Conservation (phyloP, 1,140 invertebrate species). For the Portunus trituberculatus region DNA sequence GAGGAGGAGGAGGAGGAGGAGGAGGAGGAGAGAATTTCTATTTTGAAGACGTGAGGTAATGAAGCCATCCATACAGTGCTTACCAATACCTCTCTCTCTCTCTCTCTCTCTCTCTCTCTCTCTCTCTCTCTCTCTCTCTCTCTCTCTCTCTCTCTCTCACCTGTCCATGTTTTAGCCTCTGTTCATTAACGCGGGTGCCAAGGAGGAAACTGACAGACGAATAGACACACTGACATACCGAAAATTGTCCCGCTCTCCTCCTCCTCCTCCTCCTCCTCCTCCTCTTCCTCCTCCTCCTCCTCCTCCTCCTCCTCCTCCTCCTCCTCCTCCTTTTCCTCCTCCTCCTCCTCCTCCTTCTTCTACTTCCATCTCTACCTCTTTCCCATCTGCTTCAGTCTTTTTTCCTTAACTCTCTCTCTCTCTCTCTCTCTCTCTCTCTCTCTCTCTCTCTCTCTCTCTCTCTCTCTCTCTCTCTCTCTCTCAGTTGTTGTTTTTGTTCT, state of each 20-base stretch:
- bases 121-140: constrained; percentile 20
- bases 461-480: too few species aligned
- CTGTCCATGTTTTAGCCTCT: neutral
- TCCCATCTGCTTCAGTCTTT: too few species aligned
- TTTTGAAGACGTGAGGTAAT: too few species aligned
- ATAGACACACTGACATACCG: neutral
- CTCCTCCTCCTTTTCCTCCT: neutral
- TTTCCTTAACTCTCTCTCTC: too few species aligned
- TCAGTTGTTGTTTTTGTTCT: too few species aligned
- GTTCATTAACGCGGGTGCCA: neutral
- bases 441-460: too few species aligned
- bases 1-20: neutral
- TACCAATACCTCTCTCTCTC: neutral
- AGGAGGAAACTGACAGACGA: neutral
- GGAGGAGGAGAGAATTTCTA: neutral
- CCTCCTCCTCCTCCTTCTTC: neutral
- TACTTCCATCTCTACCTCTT: too few species aligned
- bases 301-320: neutral
- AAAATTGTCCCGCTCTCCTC: neutral
- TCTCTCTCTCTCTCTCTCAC: constrained; percentile 20
- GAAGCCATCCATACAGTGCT: neutral
- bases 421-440: too few species aligned
- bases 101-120: constrained; percentile 20
- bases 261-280: neutral
- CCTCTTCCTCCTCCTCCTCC: neutral